Conservation (phyloP, 2,888 invertebrate genomes). For the Suillia variegata region DNA sequence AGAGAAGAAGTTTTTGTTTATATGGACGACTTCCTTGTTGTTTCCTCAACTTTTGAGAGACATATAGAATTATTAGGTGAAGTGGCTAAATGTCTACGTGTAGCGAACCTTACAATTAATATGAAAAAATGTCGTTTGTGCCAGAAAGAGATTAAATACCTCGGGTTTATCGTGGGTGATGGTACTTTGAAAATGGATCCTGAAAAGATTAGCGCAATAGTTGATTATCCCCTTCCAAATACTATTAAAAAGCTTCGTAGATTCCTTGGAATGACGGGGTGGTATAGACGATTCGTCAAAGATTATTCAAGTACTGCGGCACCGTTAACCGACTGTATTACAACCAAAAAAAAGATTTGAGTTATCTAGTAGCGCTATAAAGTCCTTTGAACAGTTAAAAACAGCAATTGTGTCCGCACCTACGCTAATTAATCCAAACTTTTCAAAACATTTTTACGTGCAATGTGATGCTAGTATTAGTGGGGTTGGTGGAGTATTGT, state of each 20-base stretch:
- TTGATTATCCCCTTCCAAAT: conserved; percentile 12
- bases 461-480: neutral
- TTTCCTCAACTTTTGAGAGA: conserved; percentile 3
- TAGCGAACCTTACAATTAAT: conserved; percentile 15
- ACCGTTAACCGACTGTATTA: neutral
- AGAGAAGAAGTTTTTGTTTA: conserved; percentile 12
- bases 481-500: neutral
- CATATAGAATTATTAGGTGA: conserved; percentile 2
- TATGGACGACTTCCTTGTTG: conserved; percentile 15
- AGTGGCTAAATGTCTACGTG: conserved; percentile 2
- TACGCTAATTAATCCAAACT: too few relatives aligned
- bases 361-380: too few relatives aligned
- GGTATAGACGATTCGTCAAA: conserved; percentile 10
- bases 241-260: conserved; percentile 11
- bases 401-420: too few relatives aligned
- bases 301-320: conserved; percentile 5
- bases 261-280: conserved; percentile 12
- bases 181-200: conserved; percentile 3
- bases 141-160: conserved; percentile 13
- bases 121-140: conserved; percentile 10
- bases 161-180: conserved; percentile 11
- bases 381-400: too few relatives aligned
- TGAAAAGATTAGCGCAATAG: neutral
- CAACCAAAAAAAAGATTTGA: too few relatives aligned
- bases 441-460: neutral